Conservation (phyloP, 1,140 invertebrate species). For the Diachasma alloeum region DNA sequence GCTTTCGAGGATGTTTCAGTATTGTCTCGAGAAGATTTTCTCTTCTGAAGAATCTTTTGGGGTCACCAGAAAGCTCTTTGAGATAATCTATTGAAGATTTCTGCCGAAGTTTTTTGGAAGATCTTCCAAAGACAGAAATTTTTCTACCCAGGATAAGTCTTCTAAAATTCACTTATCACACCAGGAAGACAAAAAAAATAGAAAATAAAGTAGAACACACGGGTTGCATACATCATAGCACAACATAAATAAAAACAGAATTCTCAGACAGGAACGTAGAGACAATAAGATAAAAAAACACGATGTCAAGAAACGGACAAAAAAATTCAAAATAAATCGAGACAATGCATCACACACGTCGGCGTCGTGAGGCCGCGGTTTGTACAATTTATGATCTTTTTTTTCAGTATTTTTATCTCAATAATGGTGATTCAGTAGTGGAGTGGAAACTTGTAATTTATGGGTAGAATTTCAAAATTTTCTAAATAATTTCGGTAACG, state of each 20-base stretch:
- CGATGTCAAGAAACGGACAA: slow-evolving; percentile 14
- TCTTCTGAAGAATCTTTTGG: too few species aligned
- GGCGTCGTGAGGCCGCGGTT: slow-evolving; percentile 58
- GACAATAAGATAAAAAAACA: slow-evolving; percentile 37
- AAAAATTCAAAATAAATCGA: slow-evolving; percentile 27
- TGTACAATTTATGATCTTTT: not conserved
- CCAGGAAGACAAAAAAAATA: slow-evolving; percentile 25
- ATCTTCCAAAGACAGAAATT: too few species aligned
- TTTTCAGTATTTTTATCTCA: not conserved
- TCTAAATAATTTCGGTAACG: too few species aligned
- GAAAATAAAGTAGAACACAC: slow-evolving; percentile 35
- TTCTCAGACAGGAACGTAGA: slow-evolving; percentile 45
- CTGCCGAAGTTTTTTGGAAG: too few species aligned
- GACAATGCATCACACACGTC: slow-evolving; percentile 46
- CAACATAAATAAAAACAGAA: slow-evolving; percentile 49
- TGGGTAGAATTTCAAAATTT: too few species aligned
- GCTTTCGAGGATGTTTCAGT: too few species aligned
- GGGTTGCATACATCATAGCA: slow-evolving; percentile 41
- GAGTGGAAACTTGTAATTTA: too few species aligned
- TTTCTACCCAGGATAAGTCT: too few species aligned
- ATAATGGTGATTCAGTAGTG: not conserved
- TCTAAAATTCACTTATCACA: not conserved
- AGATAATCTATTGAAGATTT: too few species aligned
- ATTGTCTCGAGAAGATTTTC: too few species aligned
- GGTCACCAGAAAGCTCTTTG: too few species aligned